A percentile compares a stretch with the other conserved stretches of the same genome.
These are phyloP conservation scores for Dorcus parallelipipedus DNA, from an alignment of 2,888 invertebrate genomes.

Conservation along the genomic window DNA sequence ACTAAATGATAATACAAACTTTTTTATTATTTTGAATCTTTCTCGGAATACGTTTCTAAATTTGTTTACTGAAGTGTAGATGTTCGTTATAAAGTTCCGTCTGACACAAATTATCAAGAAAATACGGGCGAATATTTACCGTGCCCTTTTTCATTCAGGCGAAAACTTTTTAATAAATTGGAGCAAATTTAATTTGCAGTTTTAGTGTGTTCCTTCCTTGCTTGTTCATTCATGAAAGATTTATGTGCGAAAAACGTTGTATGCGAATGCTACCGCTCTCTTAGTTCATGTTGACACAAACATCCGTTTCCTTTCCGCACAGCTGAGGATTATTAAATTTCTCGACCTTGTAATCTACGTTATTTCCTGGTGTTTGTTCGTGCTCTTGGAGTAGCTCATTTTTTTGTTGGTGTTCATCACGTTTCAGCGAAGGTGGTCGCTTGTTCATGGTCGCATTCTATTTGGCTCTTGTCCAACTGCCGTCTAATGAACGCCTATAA, in stretches of 20 bases:
- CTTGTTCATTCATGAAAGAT: not conserved
- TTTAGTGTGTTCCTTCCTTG: not conserved
- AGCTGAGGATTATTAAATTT: conserved; percentile 17
- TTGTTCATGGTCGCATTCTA: not conserved
- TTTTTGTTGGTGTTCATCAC: not conserved
- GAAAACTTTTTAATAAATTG: no score
- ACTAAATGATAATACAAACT: no score
- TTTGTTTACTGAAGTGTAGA: no score
- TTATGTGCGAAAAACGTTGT: not conserved
- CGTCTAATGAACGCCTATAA: conserved; percentile 8
- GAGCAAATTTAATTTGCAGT: no score
- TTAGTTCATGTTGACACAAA: conserved; percentile 18
- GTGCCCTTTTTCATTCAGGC: no score
- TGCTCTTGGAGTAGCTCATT: conserved; percentile 1
- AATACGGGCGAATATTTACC: no score
- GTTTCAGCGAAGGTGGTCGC: not conserved
- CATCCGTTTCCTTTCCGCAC: conserved; percentile 14
- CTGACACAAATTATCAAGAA: no score
- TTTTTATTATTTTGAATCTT: no score
- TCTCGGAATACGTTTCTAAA: no score
- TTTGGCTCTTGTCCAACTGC: conserved; percentile 5
- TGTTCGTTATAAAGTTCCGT: no score
- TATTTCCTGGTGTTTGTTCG: conserved; percentile 1
- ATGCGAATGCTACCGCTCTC: not conserved
- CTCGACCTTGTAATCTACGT: conserved; percentile 7